phyloP scores from a whole-genome alignment of 1,140 invertebrate species.

The Caerostris extrusa region DNA sequence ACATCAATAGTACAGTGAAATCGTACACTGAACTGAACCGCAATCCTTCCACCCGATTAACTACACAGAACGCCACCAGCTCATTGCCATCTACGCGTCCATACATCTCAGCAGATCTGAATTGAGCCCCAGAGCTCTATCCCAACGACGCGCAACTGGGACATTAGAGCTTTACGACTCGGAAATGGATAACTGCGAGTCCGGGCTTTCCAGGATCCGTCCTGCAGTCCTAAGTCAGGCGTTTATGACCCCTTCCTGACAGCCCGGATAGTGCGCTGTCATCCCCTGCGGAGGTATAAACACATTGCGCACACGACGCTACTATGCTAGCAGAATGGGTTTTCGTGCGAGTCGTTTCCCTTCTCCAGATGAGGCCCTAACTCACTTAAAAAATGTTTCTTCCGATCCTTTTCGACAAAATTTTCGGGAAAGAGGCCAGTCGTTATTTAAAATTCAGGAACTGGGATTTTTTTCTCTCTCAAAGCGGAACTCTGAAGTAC shows the following conservation, averaged over 20 bases:
- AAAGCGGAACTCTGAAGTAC: not conserved
- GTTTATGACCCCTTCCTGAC: constrained; percentile 47
- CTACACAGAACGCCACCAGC: no score
- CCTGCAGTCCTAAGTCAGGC: constrained; percentile 36
- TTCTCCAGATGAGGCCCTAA: constrained; percentile 4
- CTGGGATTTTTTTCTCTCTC: constrained; percentile 30
- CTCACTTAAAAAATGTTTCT: constrained; percentile 53
- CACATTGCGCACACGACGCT: not conserved
- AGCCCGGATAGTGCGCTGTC: constrained; percentile 29
- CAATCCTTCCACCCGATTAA: constrained; percentile 34
- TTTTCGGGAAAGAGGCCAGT: not conserved
- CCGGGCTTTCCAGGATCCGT: constrained; percentile 34
- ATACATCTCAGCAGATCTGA: constrained; percentile 20
- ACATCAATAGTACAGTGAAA: not conserved
- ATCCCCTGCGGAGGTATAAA: constrained; percentile 19
- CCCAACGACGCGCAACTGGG: constrained; percentile 12
- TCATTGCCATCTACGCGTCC: no score
- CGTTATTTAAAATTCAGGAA: constrained; percentile 66
- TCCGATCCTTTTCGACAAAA: not conserved
- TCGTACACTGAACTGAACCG: not conserved
- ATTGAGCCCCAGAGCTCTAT: not conserved
- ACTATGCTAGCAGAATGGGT: constrained; percentile 26
- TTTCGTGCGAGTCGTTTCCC: not conserved
- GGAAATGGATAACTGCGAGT: constrained; percentile 57
- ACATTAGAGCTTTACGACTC: constrained; percentile 54